Conservation (phyloP, 2,113 vertebrate genomes). For the Aspidoscelis tigris region DNA sequence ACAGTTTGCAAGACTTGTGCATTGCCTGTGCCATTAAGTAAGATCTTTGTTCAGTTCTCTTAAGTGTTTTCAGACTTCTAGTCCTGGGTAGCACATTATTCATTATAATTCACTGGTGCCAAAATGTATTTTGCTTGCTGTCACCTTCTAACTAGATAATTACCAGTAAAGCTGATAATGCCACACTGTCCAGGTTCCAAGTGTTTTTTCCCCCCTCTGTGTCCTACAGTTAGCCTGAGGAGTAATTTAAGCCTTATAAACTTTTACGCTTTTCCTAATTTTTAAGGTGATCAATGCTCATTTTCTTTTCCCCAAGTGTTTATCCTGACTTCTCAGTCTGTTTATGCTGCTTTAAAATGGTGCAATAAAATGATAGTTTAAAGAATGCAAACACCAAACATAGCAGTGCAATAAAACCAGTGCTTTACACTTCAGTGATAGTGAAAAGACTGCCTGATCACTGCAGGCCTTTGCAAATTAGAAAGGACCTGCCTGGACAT, state of each 20-base stretch:
- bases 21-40: neutral
- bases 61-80: neutral
- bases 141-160: constrained; percentile 4
- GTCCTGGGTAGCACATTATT: neutral
- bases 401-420: neutral
- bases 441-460: neutral
- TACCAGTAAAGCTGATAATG: constrained; percentile 3
- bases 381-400: neutral
- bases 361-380: neutral
- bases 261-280: neutral
- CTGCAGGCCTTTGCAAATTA: neutral
- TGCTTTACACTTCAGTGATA: neutral
- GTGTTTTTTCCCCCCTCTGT: neutral
- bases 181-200: neutral
- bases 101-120: neutral
- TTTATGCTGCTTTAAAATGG: no score
- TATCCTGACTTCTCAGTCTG: no score
- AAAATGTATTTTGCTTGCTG: neutral
- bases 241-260: neutral
- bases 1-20: neutral
- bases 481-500: no score
- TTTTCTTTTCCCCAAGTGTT: no score
- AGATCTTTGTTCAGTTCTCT: neutral
- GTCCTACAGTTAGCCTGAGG: neutral
- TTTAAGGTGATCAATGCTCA: neutral